Percentiles rank a stretch among this genome's conserved stretches.
phyloP scores from a whole-genome alignment of 2,888 invertebrate species.

The Drosophila quasianomalipes region DNA sequence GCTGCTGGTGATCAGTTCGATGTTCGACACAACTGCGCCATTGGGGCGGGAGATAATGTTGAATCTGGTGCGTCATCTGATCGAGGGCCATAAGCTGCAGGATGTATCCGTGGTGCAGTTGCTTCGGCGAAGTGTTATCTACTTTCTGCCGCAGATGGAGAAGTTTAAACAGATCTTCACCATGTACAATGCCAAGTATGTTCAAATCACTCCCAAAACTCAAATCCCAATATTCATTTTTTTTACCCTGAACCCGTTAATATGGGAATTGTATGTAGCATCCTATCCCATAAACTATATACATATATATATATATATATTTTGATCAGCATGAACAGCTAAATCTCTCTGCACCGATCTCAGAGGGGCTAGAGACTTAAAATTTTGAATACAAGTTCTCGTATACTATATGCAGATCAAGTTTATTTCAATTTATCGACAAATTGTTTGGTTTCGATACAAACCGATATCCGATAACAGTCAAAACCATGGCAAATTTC shows the following conservation, averaged over 20 bases:
- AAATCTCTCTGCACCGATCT: too few species aligned
- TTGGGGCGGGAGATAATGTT: slow-evolving; percentile 93
- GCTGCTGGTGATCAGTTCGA: slow-evolving; percentile 93
- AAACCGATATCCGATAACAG: too few species aligned
- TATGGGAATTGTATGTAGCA: neutral
- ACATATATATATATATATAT: neutral
- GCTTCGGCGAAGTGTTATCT: slow-evolving; percentile 90
- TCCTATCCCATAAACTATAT: neutral
- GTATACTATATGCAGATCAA: too few species aligned
- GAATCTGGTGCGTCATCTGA: slow-evolving; percentile 93
- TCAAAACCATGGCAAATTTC: too few species aligned
- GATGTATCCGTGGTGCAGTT: slow-evolving; percentile 89
- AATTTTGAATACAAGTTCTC: too few species aligned
- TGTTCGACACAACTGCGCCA: slow-evolving; percentile 91
- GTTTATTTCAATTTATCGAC: too few species aligned
- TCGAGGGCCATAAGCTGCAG: slow-evolving; percentile 89
- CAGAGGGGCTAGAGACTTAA: too few species aligned
- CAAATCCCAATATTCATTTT: neutral
- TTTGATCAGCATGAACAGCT: too few species aligned
- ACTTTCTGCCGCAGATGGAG: slow-evolving; percentile 89
- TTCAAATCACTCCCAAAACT: neutral
- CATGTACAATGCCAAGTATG: slow-evolving; percentile 82
- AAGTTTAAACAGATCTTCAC: slow-evolving; percentile 75
- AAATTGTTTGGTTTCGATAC: too few species aligned
- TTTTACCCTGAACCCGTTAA: neutral